Evolutionary conservation across 1,140 invertebrate genomes (phyloP).

Genomic region (Lordiphosa stackelbergi): DNA sequence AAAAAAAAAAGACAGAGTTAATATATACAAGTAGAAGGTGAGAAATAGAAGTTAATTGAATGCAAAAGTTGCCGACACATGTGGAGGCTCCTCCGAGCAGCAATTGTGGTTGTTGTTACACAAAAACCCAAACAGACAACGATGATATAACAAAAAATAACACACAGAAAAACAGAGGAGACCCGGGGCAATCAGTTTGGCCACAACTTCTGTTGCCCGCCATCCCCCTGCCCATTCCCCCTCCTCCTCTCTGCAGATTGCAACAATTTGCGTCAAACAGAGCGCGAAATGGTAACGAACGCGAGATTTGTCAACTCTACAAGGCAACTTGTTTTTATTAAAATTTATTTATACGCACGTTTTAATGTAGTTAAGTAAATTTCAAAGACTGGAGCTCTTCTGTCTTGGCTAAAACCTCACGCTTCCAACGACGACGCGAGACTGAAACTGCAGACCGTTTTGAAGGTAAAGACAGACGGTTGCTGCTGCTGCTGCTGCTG

Average conservation of each 20-base stretch:
- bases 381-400: slow-evolving; percentile 15
- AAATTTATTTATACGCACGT: slow-evolving; percentile 61
- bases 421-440: slow-evolving; percentile 64
- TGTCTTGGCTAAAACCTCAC: slow-evolving; percentile 52
- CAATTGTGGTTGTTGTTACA: slow-evolving; percentile 24
- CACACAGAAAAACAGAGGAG: slow-evolving; percentile 15
- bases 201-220: slow-evolving; percentile 27
- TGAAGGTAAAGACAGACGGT: slow-evolving; percentile 43
- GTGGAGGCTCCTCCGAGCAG: slow-evolving; percentile 34
- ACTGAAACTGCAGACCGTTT: slow-evolving; percentile 66
- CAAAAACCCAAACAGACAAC: slow-evolving; percentile 26
- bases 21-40: slow-evolving; percentile 44
- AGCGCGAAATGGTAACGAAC: slow-evolving; percentile 67
- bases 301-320: slow-evolving; percentile 61
- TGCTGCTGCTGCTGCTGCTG: slow-evolving; percentile 9
- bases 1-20: slow-evolving; percentile 14
- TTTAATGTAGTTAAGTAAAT: slow-evolving; percentile 25
- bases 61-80: slow-evolving; percentile 62
- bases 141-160: slow-evolving; percentile 42
- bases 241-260: slow-evolving; percentile 22
- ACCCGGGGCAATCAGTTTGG: slow-evolving; percentile 25
- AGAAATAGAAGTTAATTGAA: slow-evolving; percentile 70
- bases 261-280: slow-evolving; percentile 69
- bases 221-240: too few relatives aligned
- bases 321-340: slow-evolving; percentile 48